Percentiles rank a stretch among this genome's conserved stretches.
phyloP scores from a whole-genome alignment of 2,113 vertebrate species.

The Oreotrochilus melanogaster region DNA sequence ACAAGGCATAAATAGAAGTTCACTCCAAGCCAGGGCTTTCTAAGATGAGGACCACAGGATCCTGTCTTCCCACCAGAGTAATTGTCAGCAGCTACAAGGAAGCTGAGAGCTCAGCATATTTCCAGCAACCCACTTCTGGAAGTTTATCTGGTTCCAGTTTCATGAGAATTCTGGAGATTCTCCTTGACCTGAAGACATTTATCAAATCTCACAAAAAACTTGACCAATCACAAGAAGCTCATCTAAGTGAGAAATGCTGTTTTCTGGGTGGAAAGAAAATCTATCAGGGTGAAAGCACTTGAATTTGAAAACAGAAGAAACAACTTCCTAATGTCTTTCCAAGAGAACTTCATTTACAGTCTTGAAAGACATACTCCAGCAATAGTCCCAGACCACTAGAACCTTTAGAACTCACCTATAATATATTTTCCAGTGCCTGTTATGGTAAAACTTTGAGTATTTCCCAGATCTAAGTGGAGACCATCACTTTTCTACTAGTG shows the following conservation, averaged over 20 bases:
- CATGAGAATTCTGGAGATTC: neutral
- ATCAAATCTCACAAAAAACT: neutral
- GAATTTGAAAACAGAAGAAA: neutral
- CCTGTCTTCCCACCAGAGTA: neutral
- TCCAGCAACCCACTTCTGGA: neutral
- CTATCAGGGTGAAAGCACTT: neutral
- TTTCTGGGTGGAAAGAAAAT: neutral
- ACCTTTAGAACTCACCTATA: neutral
- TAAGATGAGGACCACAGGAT: neutral
- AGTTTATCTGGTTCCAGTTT: neutral
- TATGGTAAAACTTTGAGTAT: neutral
- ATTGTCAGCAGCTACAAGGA: neutral
- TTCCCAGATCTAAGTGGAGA: neutral
- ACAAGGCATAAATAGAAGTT: neutral
- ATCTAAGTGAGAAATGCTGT: neutral
- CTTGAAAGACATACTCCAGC: neutral
- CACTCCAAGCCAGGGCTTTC: neutral
- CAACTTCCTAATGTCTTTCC: neutral
- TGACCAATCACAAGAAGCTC: neutral
- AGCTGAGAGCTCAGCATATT: neutral
- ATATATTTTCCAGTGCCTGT: neutral
- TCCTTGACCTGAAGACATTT: neutral
- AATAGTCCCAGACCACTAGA: neutral
- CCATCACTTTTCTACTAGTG: neutral
- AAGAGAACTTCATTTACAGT: neutral